These are phyloP conservation scores for Epinotia bilunana DNA, from an alignment of 2,888 invertebrate genomes.

Conservation along the genomic window DNA sequence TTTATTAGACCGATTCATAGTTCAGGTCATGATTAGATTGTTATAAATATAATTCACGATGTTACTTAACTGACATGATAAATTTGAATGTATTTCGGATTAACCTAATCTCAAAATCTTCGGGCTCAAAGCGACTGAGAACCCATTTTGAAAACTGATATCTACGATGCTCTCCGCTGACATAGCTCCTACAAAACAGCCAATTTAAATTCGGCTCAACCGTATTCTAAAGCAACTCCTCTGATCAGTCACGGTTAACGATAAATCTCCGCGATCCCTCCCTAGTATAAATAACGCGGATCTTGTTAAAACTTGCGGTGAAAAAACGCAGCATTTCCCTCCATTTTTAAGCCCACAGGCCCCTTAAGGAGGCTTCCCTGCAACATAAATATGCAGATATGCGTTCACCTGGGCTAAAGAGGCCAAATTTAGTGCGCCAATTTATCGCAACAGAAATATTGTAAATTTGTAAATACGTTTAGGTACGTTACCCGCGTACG, in stretches of 20 bases:
- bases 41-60: background rate
- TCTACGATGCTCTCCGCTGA: constrained; percentile 30
- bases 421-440: constrained; percentile 79
- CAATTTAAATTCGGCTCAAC: constrained; percentile 72
- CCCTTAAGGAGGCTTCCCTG: constrained; percentile 75
- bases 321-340: constrained; percentile 76
- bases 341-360: constrained; percentile 77
- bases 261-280: constrained; percentile 76
- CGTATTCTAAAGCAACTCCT: constrained; percentile 68
- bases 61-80: constrained; percentile 3
- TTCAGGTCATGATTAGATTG: too few species aligned
- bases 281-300: constrained; percentile 80
- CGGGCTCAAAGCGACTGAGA: background rate
- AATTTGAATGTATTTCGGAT: background rate
- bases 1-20: too few species aligned
- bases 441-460: constrained; percentile 83
- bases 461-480: constrained; percentile 80
- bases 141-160: constrained; percentile 34
- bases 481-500: constrained; percentile 62
- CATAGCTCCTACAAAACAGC: constrained; percentile 57
- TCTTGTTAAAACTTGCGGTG: constrained; percentile 82
- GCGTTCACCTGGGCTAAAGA: constrained; percentile 81
- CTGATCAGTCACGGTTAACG: constrained; percentile 79
- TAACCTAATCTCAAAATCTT: background rate
- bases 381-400: constrained; percentile 84